phyloP scores from a whole-genome alignment of 2,888 invertebrate genomes.

The Phoronis australis region DNA sequence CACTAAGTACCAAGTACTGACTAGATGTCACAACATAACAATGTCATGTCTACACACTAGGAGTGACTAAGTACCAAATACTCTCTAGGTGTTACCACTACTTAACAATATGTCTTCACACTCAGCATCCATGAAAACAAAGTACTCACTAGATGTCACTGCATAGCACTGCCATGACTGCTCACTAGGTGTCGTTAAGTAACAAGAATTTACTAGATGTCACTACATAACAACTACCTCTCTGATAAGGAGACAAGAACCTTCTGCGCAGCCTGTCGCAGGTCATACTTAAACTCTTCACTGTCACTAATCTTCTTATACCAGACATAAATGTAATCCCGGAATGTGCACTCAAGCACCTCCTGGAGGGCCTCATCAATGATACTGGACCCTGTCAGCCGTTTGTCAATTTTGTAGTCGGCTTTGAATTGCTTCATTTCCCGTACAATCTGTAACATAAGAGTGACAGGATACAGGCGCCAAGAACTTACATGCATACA shows the following conservation, averaged over 20 bases:
- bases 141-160: no score
- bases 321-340: constrained; percentile 75
- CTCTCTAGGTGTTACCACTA: no score
- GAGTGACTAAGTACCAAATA: no score
- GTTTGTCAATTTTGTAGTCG: constrained; percentile 49
- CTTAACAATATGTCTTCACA: no score
- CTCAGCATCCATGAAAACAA: no score
- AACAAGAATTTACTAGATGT: neutral
- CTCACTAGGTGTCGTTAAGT: neutral
- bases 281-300: constrained; percentile 61
- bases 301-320: constrained; percentile 61
- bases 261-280: constrained; percentile 58
- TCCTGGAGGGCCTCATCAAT: constrained; percentile 81
- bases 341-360: constrained; percentile 71
- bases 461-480: neutral
- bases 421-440: constrained; percentile 34
- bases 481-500: neutral
- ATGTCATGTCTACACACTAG: no score
- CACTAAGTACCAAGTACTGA: no score
- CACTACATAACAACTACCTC: no score
- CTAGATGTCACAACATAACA: no score
- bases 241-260: constrained; percentile 68
- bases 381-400: constrained; percentile 78
- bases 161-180: no score
- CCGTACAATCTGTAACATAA: constrained; percentile 23